These are phyloP conservation scores for Smithornis capensis DNA, from an alignment of 2,113 vertebrate genomes.

Conservation along the genomic window DNA sequence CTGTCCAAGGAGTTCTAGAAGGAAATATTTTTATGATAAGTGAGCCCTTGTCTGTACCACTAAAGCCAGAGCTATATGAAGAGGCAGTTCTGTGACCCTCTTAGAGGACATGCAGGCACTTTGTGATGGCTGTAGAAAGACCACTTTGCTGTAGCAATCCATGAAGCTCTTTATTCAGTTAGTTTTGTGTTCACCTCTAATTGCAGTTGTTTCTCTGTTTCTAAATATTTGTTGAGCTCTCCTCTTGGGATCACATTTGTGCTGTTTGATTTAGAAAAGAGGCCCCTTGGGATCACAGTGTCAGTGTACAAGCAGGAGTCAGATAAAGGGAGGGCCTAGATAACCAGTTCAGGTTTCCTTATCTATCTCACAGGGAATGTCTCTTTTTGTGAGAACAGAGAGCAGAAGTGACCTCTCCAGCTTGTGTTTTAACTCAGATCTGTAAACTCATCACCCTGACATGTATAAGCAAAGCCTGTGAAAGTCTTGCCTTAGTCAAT, in stretches of 20 bases:
- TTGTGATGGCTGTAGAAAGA: not conserved
- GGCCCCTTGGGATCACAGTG: not conserved
- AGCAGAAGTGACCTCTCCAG: not conserved
- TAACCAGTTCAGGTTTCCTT: constrained; percentile 14
- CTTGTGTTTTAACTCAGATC: not conserved
- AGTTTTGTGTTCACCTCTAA: not conserved
- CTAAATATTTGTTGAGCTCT: not conserved
- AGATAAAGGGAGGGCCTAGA: not conserved
- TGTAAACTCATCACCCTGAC: not conserved
- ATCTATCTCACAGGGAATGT: not conserved
- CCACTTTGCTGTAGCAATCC: not conserved
- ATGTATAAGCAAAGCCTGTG: not conserved
- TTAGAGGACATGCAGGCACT: not conserved
- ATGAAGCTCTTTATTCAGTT: not conserved
- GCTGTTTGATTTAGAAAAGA: not conserved
- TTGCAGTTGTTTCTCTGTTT: not conserved
- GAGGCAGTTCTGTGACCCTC: not conserved
- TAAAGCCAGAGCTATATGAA: not conserved
- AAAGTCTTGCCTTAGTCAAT: not conserved
- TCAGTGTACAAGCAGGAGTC: not conserved
- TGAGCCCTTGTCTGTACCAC: not conserved
- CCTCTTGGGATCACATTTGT: not conserved
- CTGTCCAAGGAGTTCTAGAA: not conserved
- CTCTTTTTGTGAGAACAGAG: not conserved
- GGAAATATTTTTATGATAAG: not conserved